Percentiles rank a stretch among this genome's conserved stretches.
These are phyloP conservation scores for Anticlea derivata DNA, from an alignment of 2,888 invertebrate genomes.

Conservation along the genomic window DNA sequence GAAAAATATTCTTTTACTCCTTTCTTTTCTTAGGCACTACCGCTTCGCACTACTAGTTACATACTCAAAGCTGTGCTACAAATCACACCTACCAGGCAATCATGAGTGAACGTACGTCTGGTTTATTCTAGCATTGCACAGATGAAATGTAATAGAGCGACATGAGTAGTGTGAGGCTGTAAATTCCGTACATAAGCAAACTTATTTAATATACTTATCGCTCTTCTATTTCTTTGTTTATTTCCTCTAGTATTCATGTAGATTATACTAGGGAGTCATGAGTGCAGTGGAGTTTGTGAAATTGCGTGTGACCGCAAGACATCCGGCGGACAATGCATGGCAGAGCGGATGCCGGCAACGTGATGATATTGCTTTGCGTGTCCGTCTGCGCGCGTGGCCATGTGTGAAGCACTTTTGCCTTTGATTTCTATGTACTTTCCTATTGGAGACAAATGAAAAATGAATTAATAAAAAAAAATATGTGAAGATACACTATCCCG, in stretches of 20 bases:
- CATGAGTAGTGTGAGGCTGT: conserved; percentile 4
- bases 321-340: conserved; percentile 76
- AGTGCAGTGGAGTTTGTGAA: conserved; percentile 71
- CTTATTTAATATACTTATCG: not conserved
- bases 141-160: conserved; percentile 2
- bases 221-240: conserved; percentile 4
- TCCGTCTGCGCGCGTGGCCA: conserved; percentile 50
- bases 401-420: conserved; percentile 34
- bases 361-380: conserved; percentile 66
- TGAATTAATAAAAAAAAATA: too few species aligned
- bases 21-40: too few species aligned
- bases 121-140: not conserved
- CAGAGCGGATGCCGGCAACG: conserved; percentile 70
- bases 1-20: too few species aligned
- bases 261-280: conserved; percentile 58
- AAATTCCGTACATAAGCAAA: not conserved
- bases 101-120: too few species aligned
- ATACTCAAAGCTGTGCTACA: too few species aligned
- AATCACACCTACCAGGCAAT: too few species aligned
- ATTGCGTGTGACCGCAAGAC: conserved; percentile 82
- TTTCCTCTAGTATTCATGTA: conserved; percentile 14
- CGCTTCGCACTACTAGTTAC: too few species aligned
- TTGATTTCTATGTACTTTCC: conserved; percentile 27
- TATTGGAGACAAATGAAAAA: conserved; percentile 1
- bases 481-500: too few species aligned